Conservation (phyloP, 1,140 invertebrate species). For the Aplysia californica region DNA sequence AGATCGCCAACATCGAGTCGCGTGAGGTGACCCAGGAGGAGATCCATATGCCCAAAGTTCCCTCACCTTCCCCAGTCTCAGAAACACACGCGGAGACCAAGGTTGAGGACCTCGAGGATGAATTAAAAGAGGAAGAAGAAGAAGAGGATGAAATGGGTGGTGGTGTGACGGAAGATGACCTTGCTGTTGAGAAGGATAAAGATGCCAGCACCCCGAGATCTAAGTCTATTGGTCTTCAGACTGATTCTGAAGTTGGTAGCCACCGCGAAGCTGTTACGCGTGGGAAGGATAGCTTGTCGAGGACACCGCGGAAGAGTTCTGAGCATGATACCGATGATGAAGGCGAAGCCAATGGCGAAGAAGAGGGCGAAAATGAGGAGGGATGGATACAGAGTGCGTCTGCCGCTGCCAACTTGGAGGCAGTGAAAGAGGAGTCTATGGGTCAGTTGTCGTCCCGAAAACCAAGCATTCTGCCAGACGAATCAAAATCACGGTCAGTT, state of each 20-base stretch:
- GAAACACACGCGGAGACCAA: background rate
- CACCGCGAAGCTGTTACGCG: background rate
- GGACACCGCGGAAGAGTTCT: background rate
- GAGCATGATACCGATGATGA: background rate
- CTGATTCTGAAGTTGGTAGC: constrained; percentile 14
- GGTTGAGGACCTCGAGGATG: constrained; percentile 10
- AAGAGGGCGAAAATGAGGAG: background rate
- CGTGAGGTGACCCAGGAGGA: constrained; percentile 21
- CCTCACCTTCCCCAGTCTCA: background rate
- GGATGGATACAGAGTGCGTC: background rate
- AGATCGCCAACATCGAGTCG: constrained; percentile 16
- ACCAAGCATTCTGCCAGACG: background rate
- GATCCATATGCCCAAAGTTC: background rate
- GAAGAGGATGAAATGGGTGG: background rate
- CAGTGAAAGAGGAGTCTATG: background rate
- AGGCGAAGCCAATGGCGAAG: constrained; percentile 8
- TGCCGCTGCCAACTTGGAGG: background rate
- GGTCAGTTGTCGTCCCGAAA: background rate
- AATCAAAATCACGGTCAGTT: too few species aligned
- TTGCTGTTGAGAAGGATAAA: too few species aligned
- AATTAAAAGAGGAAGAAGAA: background rate
- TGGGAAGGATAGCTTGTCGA: too few species aligned
- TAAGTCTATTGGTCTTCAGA: constrained; percentile 17
- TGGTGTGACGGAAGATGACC: constrained; percentile 3
- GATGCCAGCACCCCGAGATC: background rate